Evolutionary conservation across 2,888 invertebrate species (phyloP).

Genomic region (Ischnura elegans): DNA sequence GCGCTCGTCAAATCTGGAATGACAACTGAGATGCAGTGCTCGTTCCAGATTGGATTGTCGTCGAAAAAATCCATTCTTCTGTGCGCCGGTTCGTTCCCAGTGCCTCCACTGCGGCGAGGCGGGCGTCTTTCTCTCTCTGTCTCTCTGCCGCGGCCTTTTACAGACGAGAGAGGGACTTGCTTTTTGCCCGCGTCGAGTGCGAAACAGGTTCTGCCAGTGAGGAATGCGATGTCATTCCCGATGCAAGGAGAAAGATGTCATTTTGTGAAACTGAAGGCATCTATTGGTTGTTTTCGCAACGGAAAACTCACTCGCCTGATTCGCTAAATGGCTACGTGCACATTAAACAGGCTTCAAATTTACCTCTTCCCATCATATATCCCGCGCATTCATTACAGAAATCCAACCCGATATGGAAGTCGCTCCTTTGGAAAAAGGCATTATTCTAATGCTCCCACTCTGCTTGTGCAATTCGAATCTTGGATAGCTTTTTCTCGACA

Average conservation of each 20-base stretch:
- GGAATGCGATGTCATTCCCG: neutral
- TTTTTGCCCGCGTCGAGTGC: neutral
- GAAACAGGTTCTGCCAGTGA: neutral
- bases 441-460: neutral
- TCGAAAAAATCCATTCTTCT: neutral
- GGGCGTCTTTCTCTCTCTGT: no score
- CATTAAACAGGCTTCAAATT: neutral
- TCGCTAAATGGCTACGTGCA: neutral
- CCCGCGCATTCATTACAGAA: neutral
- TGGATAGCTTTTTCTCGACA: neutral
- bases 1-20: neutral
- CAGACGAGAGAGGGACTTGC: no score
- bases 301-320: neutral
- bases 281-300: neutral
- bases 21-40: neutral
- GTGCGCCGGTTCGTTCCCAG: neutral
- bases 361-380: neutral
- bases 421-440: neutral
- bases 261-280: neutral
- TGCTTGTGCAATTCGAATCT: neutral
- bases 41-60: constrained; percentile 1
- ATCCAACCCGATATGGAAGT: neutral
- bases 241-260: neutral
- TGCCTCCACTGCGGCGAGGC: neutral
- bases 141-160: neutral